Evolutionary conservation across 2,888 invertebrate genomes (phyloP), one percentile per base, ranked within the genome.

Genomic region (Xanthostigma xanthostigma): DNA sequence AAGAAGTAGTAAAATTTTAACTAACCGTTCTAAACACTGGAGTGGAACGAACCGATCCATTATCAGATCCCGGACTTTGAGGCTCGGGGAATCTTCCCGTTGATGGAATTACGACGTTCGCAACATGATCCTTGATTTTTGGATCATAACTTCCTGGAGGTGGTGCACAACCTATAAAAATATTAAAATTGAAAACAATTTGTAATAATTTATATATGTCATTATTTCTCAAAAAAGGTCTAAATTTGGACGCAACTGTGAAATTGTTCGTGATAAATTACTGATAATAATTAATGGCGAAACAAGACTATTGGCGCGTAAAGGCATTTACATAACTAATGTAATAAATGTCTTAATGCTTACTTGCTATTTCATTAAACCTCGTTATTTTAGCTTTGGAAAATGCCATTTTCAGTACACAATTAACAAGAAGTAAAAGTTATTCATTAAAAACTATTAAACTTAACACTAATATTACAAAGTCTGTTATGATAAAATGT

Each of bases 351-450:
- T 49, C 49, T 50, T 8, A 46, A 44, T 53, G 68, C 73, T 70
- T 60, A 75, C 75, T 67, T 56, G 63, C 62, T 36, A 67, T 59
- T 51, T 75, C 75, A 57, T 75, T 75, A 58, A 75, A 75, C 42
- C 75, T 65, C 53, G 71, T 68, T 41, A 75, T 63, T 61, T 70
- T 73, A 1, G 75, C 75, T 61, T 72, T 72, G n/a, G 75, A 67
- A 59, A 75, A 75, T 41, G 74, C 73, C 74, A 74, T 74, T 44
- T 51, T 61, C 48, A 48, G 34, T 27, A 27, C 27, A 27, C 27
- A 27, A 27, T 27, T 27, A 13, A 45, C 12, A 45, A 42, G 9
- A 42, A 17, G 17, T 13, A 41, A 41, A 42, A 33, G 34, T 14
- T n/a, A 42, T 42, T 12, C 27, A 42, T 42, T 42, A 42, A 42